Conservation (phyloP, 2,888 invertebrate species). For the Netelia fuscicornis region DNA sequence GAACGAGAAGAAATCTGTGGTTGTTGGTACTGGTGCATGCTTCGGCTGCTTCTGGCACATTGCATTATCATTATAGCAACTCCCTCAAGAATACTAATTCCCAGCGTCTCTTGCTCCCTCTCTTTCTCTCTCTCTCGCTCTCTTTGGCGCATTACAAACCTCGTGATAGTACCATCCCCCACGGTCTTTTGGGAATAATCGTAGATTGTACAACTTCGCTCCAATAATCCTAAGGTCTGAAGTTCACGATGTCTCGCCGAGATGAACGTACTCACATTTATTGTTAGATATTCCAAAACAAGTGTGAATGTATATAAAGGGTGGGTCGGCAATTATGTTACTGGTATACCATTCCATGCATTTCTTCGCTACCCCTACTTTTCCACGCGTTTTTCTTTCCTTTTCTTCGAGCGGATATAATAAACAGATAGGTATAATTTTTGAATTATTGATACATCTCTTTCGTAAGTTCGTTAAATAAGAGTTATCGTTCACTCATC, state of each 20-base stretch:
- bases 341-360: too few species aligned
- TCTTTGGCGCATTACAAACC: conserved; percentile 1
- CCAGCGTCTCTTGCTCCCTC: conserved; percentile 14
- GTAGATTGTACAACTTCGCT: conserved; percentile 53
- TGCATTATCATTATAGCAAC: conserved; percentile 62
- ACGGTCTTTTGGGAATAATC: conserved; percentile 50
- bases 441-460: too few species aligned
- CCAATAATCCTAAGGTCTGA: conserved; percentile 51
- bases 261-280: neutral
- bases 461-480: neutral
- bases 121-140: conserved; percentile 3
- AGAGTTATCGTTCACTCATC: neutral
- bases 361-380: too few species aligned
- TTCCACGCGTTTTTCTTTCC: too few species aligned
- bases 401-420: too few species aligned
- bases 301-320: neutral
- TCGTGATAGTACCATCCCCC: conserved; percentile 27
- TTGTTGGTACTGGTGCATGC: conserved; percentile 1
- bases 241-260: conserved; percentile 15
- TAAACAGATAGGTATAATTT: too few species aligned
- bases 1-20: conserved; percentile 38
- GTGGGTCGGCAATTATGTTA: too few species aligned
- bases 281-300: neutral
- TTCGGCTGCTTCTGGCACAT: conserved; percentile 59
- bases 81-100: conserved; percentile 64